Evolutionary conservation across 2,888 invertebrate species (phyloP).

Genomic region (Microplitis manilae): DNA sequence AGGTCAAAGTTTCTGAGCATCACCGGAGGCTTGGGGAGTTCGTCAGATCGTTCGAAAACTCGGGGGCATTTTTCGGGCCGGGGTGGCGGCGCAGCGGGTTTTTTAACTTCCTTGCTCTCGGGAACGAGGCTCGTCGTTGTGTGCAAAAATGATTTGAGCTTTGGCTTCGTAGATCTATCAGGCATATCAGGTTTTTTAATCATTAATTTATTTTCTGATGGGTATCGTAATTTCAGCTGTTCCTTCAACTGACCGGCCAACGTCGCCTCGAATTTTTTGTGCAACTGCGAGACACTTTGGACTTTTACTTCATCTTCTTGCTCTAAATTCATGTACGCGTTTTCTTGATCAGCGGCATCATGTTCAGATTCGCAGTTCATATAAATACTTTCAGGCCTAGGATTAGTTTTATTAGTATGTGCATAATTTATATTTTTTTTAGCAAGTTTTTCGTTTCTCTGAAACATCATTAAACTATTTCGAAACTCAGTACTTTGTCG

Average conservation of each 20-base stretch:
- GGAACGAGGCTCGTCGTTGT: conserved; percentile 9
- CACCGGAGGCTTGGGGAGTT: conserved; percentile 54
- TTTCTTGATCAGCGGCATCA: conserved; percentile 41
- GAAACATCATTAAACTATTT: conserved; percentile 54
- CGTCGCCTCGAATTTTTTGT: conserved; percentile 50
- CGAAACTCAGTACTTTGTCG: conserved; percentile 50
- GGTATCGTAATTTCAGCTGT: conserved; percentile 55
- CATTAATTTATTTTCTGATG: conserved; percentile 10
- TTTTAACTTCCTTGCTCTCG: conserved; percentile 34
- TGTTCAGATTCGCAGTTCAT: conserved; percentile 57
- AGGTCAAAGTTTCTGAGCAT: conserved; percentile 61
- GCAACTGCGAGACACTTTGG: conserved; percentile 54
- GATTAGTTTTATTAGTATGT: neutral
- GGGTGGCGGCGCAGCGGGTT: conserved; percentile 50
- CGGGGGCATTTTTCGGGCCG: conserved; percentile 35
- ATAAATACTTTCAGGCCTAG: conserved; percentile 57
- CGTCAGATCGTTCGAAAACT: conserved; percentile 43
- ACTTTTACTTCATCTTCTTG: conserved; percentile 38
- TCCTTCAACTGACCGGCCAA: conserved; percentile 60
- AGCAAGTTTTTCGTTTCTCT: conserved; percentile 49
- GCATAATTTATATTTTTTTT: conserved; percentile 10
- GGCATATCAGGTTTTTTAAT: conserved; percentile 52
- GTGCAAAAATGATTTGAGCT: conserved; percentile 61
- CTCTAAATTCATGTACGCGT: conserved; percentile 52
- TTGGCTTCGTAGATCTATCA: conserved; percentile 41